phyloP scores from a whole-genome alignment of 2,888 invertebrate species.

The Caenorhabditis sinica region DNA sequence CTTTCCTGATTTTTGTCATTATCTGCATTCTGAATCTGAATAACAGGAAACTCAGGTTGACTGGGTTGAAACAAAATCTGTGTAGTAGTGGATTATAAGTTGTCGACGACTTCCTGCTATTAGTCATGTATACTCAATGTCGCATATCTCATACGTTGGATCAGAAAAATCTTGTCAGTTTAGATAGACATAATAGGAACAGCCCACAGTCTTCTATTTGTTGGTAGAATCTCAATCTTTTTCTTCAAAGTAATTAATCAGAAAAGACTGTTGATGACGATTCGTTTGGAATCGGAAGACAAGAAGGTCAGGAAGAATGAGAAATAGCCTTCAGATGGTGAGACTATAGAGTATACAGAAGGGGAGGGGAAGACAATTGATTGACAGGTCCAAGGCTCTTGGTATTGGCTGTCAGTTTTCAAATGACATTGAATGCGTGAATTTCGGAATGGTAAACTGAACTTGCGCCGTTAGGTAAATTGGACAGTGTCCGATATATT shows the following conservation, averaged over 20 bases:
- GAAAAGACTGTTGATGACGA: background rate
- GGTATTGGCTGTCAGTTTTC: background rate
- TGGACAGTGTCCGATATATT: no score
- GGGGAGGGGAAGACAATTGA: constrained; percentile 20
- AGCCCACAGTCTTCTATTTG: no score
- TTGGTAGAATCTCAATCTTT: background rate
- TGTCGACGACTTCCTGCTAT: constrained; percentile 34
- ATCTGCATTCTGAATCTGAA: no score
- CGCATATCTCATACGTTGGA: background rate
- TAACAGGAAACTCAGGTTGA: no score
- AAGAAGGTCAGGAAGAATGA: no score
- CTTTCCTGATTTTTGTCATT: no score
- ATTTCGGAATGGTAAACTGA: background rate
- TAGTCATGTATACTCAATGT: constrained; percentile 32
- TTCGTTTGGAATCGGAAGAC: constrained; percentile 8
- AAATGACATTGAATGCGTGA: constrained; percentile 37
- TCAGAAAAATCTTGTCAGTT: no score
- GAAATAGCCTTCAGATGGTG: background rate
- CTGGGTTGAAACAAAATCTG: no score
- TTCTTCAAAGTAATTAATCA: constrained; percentile 33
- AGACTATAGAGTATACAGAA: background rate
- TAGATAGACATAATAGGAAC: no score
- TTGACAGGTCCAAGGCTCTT: constrained; percentile 50
- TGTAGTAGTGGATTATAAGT: background rate
- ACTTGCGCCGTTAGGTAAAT: no score